phyloP scores from a whole-genome alignment of 1,140 invertebrate species.

The Neoseiulus cucumeris region DNA sequence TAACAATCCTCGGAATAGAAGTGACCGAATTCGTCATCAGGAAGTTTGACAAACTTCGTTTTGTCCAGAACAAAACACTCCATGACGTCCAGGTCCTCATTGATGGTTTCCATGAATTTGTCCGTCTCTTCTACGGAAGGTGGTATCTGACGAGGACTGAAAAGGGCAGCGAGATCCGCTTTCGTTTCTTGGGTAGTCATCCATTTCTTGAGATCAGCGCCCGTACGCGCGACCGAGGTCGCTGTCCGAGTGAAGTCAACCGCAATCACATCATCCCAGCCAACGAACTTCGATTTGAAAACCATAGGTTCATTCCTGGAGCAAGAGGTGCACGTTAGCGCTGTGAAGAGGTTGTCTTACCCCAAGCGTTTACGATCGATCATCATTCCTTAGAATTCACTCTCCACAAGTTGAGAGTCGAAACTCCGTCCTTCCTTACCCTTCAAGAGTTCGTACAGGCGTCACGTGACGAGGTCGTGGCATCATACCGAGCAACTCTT shows the following conservation, averaged over 20 bases:
- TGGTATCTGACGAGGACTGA: conserved; percentile 74
- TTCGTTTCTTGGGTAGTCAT: conserved; percentile 71
- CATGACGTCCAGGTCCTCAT: conserved; percentile 88
- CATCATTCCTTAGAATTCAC: too few species aligned
- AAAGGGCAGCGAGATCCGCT: conserved; percentile 76
- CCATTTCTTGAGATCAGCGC: conserved; percentile 85
- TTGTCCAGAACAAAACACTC: conserved; percentile 94
- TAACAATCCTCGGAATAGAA: conserved; percentile 94
- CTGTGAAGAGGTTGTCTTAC: background rate
- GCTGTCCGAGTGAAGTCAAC: conserved; percentile 97
- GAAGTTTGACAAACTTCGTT: conserved; percentile 84
- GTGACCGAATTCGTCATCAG: conserved; percentile 69
- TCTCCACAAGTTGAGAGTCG: too few species aligned
- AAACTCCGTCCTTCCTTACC: too few species aligned
- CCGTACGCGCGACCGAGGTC: conserved; percentile 84
- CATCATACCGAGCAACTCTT: conserved; percentile 83
- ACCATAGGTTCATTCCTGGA: conserved; percentile 44
- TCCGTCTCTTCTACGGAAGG: conserved; percentile 64
- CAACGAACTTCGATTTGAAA: conserved; percentile 90
- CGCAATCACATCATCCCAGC: conserved; percentile 97
- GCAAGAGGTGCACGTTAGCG: conserved; percentile 13
- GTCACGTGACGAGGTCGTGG: conserved; percentile 64
- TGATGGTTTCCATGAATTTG: conserved; percentile 74
- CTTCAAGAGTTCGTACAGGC: conserved; percentile 53
- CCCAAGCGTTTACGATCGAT: too few species aligned